Base-by-base conservation (phyloP, 2,797 vertebrate genomes). In the Mico argentatus region DNA sequence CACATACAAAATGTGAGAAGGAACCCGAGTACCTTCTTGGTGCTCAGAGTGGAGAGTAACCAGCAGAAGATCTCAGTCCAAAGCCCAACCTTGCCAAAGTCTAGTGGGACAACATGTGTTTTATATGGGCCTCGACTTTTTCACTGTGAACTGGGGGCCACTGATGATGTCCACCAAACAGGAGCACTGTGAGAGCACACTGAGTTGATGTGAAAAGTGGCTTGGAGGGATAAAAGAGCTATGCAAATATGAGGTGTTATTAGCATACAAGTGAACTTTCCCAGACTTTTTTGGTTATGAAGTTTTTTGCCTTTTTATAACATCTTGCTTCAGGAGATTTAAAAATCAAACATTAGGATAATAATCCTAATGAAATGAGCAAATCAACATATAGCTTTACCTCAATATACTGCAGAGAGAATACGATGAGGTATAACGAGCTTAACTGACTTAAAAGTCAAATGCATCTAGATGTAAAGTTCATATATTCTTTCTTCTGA, bases 361-460 rank as follows among this genome's bases (percentile, higher is more conserved):
- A 77, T 46, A 27, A 72, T 39, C 48, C 52, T 82, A 52, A 91
- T 19, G 50, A 81, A 92, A 88, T 73, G 5, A 77, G 39, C 11
- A 93, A 10, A 55, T 64, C 59, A 46, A 86, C 36, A 73, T 46
- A 14, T 0, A 88, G 33, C 26, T 92, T 88, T 57, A 64, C 77
- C 96, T 94, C 90, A 85, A 76, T 48, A 46, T 76, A 84, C 5
- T 39, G 50, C 15, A 82, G 39, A 76, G 17, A 82, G 44, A 87
- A 83, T 48, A 87, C 0, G 7, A 33, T 82, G 14, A 86, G 17
- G 73, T 19, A 87, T 4, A 24, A 64, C 41, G 48, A 61, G 11
- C 44, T 79, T 61, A 81, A 79, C 44, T 52, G 15, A 76, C 72
- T 85, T 93, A 86, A 30, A 95, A 96, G 55, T 87, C 33, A 96